Evolutionary conservation across 2,888 invertebrate species (phyloP).

Genomic region (Gymnocheta viridis): DNA sequence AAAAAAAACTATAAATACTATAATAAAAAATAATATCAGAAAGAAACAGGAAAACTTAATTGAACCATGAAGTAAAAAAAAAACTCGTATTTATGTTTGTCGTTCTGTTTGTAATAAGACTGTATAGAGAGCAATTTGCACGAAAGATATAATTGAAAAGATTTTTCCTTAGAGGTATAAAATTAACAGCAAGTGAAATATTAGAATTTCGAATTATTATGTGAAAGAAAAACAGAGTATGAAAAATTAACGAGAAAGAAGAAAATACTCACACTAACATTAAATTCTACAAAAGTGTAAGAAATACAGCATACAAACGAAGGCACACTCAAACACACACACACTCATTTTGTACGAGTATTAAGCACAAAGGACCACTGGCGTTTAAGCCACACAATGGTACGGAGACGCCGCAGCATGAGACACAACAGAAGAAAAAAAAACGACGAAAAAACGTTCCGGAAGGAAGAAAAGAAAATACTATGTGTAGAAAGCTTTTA

Average conservation of each 20-base stretch:
- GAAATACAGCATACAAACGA: neutral
- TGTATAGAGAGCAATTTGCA: constrained; percentile 53
- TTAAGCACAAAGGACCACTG: constrained; percentile 54
- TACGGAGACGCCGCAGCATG: constrained; percentile 57
- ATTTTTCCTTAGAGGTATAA: constrained; percentile 68
- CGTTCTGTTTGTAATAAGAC: constrained; percentile 17
- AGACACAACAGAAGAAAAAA: neutral
- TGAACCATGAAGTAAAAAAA: constrained; percentile 55
- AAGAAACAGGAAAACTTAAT: constrained; percentile 54
- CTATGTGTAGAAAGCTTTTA: constrained; percentile 53
- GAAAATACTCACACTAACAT: constrained; percentile 11
- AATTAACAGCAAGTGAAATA: constrained; percentile 66
- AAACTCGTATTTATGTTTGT: too few species aligned
- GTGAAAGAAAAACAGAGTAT: constrained; percentile 11
- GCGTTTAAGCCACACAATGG: constrained; percentile 50
- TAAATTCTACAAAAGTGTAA: constrained; percentile 16
- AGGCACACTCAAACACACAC: neutral
- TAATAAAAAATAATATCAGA: neutral
- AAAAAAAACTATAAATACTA: constrained; percentile 3
- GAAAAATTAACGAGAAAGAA: neutral
- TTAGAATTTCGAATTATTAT: constrained; percentile 61
- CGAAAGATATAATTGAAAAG: constrained; percentile 67
- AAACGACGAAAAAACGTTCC: constrained; percentile 1
- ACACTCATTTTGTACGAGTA: too few species aligned
- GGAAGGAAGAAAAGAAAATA: constrained; percentile 60